phyloP scores from a whole-genome alignment of 2,888 invertebrate genomes.

The Cantharis rustica region DNA sequence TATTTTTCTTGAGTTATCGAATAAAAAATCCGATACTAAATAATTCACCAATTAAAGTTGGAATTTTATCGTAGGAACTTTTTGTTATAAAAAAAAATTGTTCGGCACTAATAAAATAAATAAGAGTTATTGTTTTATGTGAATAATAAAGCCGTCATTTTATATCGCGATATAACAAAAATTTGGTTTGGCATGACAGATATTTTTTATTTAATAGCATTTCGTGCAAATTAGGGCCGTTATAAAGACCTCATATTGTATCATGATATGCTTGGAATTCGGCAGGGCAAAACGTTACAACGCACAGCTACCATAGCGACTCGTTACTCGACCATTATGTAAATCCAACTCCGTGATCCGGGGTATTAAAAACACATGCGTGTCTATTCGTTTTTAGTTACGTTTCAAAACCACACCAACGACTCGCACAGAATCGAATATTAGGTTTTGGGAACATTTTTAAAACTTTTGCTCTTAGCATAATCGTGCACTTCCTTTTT shows the following conservation, averaged over 20 bases:
- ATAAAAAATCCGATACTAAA: background rate
- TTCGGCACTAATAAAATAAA: background rate
- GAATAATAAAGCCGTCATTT: slow-evolving; percentile 28
- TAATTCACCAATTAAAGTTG: background rate
- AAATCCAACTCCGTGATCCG: slow-evolving; percentile 39
- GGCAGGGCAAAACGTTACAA: slow-evolving; percentile 32
- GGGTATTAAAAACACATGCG: slow-evolving; percentile 42
- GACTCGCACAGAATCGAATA: slow-evolving; percentile 18
- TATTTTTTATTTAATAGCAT: slow-evolving; percentile 30
- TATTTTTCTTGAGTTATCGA: background rate
- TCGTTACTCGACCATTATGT: slow-evolving; percentile 37
- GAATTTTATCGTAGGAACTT: background rate
- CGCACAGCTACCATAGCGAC: slow-evolving; percentile 31
- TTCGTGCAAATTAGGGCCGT: slow-evolving; percentile 38
- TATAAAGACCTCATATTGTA: slow-evolving; percentile 42
- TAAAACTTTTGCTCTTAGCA: background rate
- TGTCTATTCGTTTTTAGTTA: slow-evolving; percentile 41
- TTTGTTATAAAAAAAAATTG: background rate
- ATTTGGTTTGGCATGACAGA: slow-evolving; percentile 27
- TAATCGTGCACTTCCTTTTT: background rate
- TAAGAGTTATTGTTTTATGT: slow-evolving; percentile 8
- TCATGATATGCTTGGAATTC: slow-evolving; percentile 39
- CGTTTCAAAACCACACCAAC: slow-evolving; percentile 25
- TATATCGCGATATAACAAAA: slow-evolving; percentile 28
- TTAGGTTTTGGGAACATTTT: slow-evolving; percentile 8